Conservation (phyloP, 1,140 invertebrate genomes). For the Brachionus asplanchnoidis region DNA sequence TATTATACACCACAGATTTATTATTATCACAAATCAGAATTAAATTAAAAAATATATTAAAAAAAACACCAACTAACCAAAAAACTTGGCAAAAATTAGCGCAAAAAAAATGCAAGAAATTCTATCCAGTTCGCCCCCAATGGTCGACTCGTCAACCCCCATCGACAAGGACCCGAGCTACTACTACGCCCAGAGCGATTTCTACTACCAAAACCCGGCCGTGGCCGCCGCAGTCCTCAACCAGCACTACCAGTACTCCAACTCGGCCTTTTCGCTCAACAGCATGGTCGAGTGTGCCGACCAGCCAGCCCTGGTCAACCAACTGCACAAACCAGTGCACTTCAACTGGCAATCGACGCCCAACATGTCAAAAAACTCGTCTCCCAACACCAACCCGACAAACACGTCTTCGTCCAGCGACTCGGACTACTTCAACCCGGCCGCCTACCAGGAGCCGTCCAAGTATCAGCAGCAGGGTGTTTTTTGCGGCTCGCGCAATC, state of each 20-base stretch:
- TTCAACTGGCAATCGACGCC: neutral
- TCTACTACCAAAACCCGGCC: neutral
- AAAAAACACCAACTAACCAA: neutral
- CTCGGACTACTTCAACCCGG: neutral
- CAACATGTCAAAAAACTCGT: constrained; percentile 3
- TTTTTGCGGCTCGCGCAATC: neutral
- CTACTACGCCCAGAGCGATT: neutral
- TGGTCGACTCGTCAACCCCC: neutral
- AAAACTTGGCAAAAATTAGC: neutral
- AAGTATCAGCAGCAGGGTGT: neutral
- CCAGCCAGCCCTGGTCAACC: neutral
- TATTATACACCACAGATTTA: constrained; percentile 16
- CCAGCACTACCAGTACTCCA: neutral
- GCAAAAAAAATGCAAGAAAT: constrained; percentile 10
- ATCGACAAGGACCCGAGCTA: neutral
- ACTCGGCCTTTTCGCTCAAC: neutral
- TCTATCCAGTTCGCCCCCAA: neutral
- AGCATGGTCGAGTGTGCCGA: neutral
- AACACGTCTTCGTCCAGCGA: constrained; percentile 11
- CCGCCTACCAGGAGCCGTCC: neutral
- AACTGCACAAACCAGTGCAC: neutral
- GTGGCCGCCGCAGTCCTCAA: neutral
- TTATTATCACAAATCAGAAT: constrained; percentile 28
- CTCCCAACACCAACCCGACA: constrained; percentile 1
- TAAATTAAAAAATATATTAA: neutral